Evolutionary conservation across 2,113 vertebrate genomes (phyloP), one percentile per base, ranked within the genome.

Genomic region (Amblyopsis rosae): DNA sequence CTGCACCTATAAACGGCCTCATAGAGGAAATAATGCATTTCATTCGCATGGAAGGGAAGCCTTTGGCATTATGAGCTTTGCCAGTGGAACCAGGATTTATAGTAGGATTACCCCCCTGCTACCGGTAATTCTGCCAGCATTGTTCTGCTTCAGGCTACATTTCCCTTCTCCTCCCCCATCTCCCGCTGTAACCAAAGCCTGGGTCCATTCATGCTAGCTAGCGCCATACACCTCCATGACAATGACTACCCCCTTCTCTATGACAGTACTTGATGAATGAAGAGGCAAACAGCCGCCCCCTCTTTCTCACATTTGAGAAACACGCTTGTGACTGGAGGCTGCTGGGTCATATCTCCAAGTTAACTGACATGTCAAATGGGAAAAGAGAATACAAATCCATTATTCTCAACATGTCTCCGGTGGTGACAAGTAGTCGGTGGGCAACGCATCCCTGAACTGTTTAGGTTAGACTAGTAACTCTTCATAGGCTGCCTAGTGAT

Each of bases 191-290:
- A 93, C 83, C 79, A 45, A 85, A 89, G 78, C 74, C 87, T 67
- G 58, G 26, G 41, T 69, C 82, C 80, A 88, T 89, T 90, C 88
- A 91, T 45, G 59, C 45, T 41, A 41, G 26, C 26, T 26, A 57
- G 60, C 70, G 69, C 62, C 70, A 82, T 77, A 86, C 78, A 87
- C 79, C 87, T 90, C 76, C 49, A 75, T 75, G 76, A 87, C 87
- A 87, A 89, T 79, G 35, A 53, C 47, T 69, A 13, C 63, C 61
- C 58, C 87, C 79, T 86, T 71, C 72, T 59, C 70, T 66, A 81
- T 93, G 93, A 93, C 92, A 94, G 88, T 69, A 88, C 78, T 55
- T 61, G 92, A 92, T 90, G 88, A 87, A 90, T 87, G 89, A 92
- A 90, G 78, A 74, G 72, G 69, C 80, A 66, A 75, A 66, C 65